Conservation (phyloP, 35 echinoderm and acorn worm species). For the Acanthaster planci region DNA sequence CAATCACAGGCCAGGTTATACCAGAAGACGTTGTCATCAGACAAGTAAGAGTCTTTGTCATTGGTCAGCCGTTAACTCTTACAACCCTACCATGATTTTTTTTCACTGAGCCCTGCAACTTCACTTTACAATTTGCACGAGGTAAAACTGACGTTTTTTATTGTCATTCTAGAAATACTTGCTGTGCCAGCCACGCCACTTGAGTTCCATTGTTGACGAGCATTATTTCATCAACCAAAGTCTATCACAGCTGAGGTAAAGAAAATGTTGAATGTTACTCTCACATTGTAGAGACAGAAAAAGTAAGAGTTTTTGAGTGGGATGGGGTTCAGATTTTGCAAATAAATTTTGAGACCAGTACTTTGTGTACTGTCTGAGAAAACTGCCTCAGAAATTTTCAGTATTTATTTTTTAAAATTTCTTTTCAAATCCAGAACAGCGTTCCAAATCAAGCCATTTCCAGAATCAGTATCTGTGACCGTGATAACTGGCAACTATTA, state of each 20-base stretch:
- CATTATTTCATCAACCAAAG: conserved; percentile 80
- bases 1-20: conserved; percentile 76
- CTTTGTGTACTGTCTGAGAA: too few relatives aligned
- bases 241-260: conserved; percentile 85
- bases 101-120: too few relatives aligned
- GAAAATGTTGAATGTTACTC: background rate
- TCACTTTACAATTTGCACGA: background rate
- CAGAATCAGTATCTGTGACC: conserved; percentile 81
- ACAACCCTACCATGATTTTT: too few relatives aligned
- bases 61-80: background rate
- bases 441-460: conserved; percentile 80
- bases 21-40: conserved; percentile 70
- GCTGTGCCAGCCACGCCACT: conserved; percentile 76
- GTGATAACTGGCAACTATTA: conserved; percentile 95
- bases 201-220: conserved; percentile 81
- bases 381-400: background rate
- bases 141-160: background rate
- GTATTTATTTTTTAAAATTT: conserved; percentile 2
- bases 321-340: background rate
- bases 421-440: conserved; percentile 2
- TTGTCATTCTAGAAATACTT: conserved; percentile 78
- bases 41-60: conserved; percentile 53
- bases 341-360: background rate
- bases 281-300: background rate
- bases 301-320: background rate